These are phyloP conservation scores for Poecilia gillii DNA, from an alignment of 2,797 vertebrate species.

Conservation along the genomic window DNA sequence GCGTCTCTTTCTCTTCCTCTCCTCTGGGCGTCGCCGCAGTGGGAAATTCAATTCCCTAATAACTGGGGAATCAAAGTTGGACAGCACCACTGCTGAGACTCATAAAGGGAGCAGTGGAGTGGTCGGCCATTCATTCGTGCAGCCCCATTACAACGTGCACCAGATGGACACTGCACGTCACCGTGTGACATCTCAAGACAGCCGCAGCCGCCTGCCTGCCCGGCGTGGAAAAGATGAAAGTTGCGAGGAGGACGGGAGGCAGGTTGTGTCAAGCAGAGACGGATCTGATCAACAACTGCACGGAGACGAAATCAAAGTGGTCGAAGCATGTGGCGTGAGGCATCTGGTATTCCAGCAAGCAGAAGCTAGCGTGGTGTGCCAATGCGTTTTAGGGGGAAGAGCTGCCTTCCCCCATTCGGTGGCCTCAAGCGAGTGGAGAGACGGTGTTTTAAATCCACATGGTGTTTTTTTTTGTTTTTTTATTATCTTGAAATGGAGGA, in stretches of 20 bases:
- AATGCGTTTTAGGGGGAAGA: slow-evolving; percentile 58
- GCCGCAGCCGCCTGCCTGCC: slow-evolving; percentile 64
- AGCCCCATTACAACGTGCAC: slow-evolving; percentile 69
- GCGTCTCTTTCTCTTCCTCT: slow-evolving; percentile 74
- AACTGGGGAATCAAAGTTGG: slow-evolving; percentile 82
- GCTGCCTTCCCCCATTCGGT: slow-evolving; percentile 55
- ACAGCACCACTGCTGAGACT: slow-evolving; percentile 77
- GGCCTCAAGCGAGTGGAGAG: slow-evolving; percentile 66
- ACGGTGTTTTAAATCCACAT: slow-evolving; percentile 62
- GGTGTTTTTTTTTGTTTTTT: slow-evolving; percentile 32
- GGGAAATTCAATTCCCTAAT: slow-evolving; percentile 79
- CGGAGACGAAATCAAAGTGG: slow-evolving; percentile 79
- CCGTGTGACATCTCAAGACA: slow-evolving; percentile 76
- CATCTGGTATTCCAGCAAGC: slow-evolving; percentile 77
- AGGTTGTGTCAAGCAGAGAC: slow-evolving; percentile 77
- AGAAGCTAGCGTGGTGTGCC: slow-evolving; percentile 68
- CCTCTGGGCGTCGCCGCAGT: slow-evolving; percentile 69
- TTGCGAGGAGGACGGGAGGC: slow-evolving; percentile 69
- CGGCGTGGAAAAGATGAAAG: slow-evolving; percentile 74
- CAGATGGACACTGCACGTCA: slow-evolving; percentile 78
- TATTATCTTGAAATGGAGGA: slow-evolving; percentile 7
- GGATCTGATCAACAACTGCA: slow-evolving; percentile 82
- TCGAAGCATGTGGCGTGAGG: slow-evolving; percentile 77
- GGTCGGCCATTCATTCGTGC: slow-evolving; percentile 74
- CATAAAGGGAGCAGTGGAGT: slow-evolving; percentile 77